Percentiles rank a stretch among this genome's conserved stretches.
Evolutionary conservation across 2,888 invertebrate genomes (phyloP).

Genomic region (Chironomus riparius): DNA sequence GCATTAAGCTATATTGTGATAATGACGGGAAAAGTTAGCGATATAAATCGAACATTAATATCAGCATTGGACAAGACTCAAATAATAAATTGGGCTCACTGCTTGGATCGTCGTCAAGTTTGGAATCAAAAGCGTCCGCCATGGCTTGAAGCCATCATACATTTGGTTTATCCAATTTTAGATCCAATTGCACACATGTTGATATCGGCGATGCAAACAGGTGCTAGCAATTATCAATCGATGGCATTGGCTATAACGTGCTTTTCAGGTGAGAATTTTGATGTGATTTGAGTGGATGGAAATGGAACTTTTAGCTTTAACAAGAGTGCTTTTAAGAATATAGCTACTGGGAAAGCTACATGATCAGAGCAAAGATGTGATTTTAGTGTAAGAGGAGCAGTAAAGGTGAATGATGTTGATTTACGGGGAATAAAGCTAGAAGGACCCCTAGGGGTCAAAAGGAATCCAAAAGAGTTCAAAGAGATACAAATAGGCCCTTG

Average conservation of each 20-base stretch:
- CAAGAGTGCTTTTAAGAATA: too few relatives aligned
- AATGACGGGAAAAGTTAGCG: slow-evolving; percentile 52
- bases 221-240: slow-evolving; percentile 70
- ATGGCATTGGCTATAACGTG: slow-evolving; percentile 12
- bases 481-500: too few relatives aligned
- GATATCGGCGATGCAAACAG: slow-evolving; percentile 60
- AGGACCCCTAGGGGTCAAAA: too few relatives aligned
- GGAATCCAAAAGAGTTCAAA: too few relatives aligned
- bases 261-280: background rate
- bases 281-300: too few relatives aligned
- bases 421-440: too few relatives aligned
- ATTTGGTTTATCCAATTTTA: slow-evolving; percentile 53
- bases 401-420: too few relatives aligned
- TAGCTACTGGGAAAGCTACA: too few relatives aligned
- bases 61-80: slow-evolving; percentile 51
- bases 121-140: slow-evolving; percentile 74
- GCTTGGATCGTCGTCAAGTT: slow-evolving; percentile 67
- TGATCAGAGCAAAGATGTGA: too few relatives aligned
- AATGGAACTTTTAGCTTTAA: too few relatives aligned
- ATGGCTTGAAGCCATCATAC: slow-evolving; percentile 64
- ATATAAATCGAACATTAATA: slow-evolving; percentile 55
- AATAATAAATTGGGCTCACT: slow-evolving; percentile 55
- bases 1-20: slow-evolving; percentile 56
- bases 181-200: slow-evolving; percentile 57
- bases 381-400: too few relatives aligned